Evolutionary conservation across 37 sponge, comb jelly and placozoan species (phyloP), one percentile per base, ranked within the genome.

Genomic region (Aphrocallistes beatrix): DNA sequence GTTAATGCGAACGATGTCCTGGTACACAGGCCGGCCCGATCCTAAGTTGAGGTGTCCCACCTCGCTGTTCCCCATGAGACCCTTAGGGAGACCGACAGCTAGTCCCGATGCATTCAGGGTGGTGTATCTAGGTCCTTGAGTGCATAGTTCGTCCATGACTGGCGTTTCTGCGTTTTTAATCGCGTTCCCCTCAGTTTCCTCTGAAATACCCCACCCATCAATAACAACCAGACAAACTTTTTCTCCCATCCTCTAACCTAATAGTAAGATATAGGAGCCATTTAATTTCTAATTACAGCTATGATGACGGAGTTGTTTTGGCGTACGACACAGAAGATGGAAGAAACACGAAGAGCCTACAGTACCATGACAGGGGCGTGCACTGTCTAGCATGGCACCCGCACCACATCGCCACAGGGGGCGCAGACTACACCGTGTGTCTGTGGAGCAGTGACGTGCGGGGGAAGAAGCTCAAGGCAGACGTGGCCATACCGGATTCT

Each of bases 61-160:
- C 85, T 97, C 97, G 81, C 94, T 94, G 87, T 97, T 97, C n/a
- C 97, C 97, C 97, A 97, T 97, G 49, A 97, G 82, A 0, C 97
- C 97, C 30, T 84, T 92, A 39, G 97, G 97, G 28, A 96, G 89
- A 36, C 97, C 97, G 50, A 94, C 94, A 32, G 97, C 86, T 16
- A 91, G 85, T 16, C 97, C 97, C 40, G 90, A 89, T 38, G 97
- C 97, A 51, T 91, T 93, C 37, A 97, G 87, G 25, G 92, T 92
- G 45, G 89, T 37, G 83, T 86, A 88, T 1, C 48, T 32, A 37
- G 89, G 83, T n/a, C 82, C 83, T 6, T 3, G 75, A 37, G 85
- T 37, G 23, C 89, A 84, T 39, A 96, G 93, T 32, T 45, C 86
- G 42, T 97, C 97, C 97, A 97, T 97, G 0, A 94, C 91, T 0